Percentiles rank a stretch among this genome's conserved stretches.
phyloP scores from a whole-genome alignment of 2,113 vertebrate species.

The Cyanocitta stelleri region DNA sequence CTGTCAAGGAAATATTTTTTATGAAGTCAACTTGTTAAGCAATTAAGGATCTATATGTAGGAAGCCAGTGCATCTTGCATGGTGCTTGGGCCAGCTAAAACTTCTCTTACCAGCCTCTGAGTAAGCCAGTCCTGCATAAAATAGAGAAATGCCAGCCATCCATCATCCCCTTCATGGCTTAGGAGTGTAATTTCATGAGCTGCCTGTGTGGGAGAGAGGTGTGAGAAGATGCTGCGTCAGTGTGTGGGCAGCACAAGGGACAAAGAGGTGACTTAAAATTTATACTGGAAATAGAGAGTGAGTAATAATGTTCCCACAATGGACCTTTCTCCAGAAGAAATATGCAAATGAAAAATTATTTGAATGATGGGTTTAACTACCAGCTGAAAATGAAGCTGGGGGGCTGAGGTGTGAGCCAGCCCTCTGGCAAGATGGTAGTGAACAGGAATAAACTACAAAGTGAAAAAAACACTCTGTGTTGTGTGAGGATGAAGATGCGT shows the following conservation, averaged over 20 bases:
- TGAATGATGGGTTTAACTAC: background rate
- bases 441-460: background rate
- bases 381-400: background rate
- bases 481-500: background rate
- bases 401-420: slow-evolving; percentile 15
- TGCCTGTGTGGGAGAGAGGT: slow-evolving; percentile 55
- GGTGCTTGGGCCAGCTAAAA: background rate
- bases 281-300: slow-evolving; percentile 45
- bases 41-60: background rate
- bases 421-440: background rate
- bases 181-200: slow-evolving; percentile 44
- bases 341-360: background rate
- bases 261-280: slow-evolving; percentile 49
- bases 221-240: slow-evolving; percentile 59
- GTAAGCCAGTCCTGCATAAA: background rate
- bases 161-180: background rate
- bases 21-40: background rate
- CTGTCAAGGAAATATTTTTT: background rate
- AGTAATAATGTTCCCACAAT: slow-evolving; percentile 18
- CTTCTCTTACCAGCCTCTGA: slow-evolving; percentile 10
- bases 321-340: slow-evolving; percentile 28
- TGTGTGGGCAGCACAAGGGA: slow-evolving; percentile 46
- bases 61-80: background rate
- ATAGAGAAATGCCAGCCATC: slow-evolving; percentile 46
- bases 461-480: background rate